phyloP scores from a whole-genome alignment of 2,113 vertebrate genomes.

The Chascanopsetta lugubris region DNA sequence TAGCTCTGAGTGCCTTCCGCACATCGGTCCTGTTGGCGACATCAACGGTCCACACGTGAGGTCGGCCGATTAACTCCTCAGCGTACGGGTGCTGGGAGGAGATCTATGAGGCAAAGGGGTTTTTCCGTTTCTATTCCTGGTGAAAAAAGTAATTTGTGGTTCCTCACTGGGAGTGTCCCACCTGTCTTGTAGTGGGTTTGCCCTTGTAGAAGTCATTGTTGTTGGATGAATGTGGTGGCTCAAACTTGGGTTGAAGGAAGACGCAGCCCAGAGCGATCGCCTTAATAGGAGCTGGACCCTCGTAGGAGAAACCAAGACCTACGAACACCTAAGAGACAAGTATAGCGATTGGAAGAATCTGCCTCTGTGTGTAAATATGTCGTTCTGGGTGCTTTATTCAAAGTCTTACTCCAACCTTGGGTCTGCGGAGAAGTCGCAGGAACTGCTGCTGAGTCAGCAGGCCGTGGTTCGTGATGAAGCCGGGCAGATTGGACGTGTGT shows the following conservation, averaged over 20 bases:
- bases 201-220: conserved; percentile 78
- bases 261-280: conserved; percentile 75
- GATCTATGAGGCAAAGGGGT: conserved; percentile 57
- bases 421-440: conserved; percentile 67
- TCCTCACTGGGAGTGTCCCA: neutral
- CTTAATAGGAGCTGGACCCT: conserved; percentile 79
- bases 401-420: conserved; percentile 65
- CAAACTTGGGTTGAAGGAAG: conserved; percentile 77
- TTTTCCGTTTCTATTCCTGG: too few relatives aligned
- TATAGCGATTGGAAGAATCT: too few relatives aligned
- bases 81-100: conserved; percentile 79
- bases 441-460: conserved; percentile 74
- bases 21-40: conserved; percentile 68
- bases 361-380: neutral
- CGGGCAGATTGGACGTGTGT: conserved; percentile 57
- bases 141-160: too few relatives aligned
- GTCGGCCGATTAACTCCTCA: conserved; percentile 74
- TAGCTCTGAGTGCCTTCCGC: conserved; percentile 60
- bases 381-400: neutral
- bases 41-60: conserved; percentile 79
- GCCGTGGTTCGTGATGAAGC: conserved; percentile 75
- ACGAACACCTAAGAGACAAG: conserved; percentile 73
- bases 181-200: conserved; percentile 79
- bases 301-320: conserved; percentile 80
- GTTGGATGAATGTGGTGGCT: conserved; percentile 70